Base-by-base conservation (phyloP, 2,797 vertebrate species). In the Bradypodion pumilum region DNA sequence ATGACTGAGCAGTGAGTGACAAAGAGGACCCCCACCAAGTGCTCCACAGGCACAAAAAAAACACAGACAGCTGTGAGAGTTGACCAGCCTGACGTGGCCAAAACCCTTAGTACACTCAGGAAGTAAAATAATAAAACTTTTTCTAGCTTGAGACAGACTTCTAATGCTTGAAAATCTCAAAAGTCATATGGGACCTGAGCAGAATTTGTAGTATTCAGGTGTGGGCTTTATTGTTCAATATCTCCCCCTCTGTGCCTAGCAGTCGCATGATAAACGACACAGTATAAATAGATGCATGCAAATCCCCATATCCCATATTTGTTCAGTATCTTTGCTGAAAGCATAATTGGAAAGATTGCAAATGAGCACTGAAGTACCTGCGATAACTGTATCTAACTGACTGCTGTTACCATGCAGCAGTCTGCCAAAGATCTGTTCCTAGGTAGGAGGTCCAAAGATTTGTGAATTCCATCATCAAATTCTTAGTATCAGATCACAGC, bases 361-460 rank as follows among this genome's bases (percentile, higher is more conserved):
- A 56, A 49, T 35, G 52, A 81, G n/a, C 72, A 46, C 40, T 66
- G 40, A 81, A 80, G 65, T 68, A 60, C 21, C 40, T 75, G 68
- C 63, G 37, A 77, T 83, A 69, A 83, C 60, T 82, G 70, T 35
- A 74, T n/a, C n/a, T n/a, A n/a, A n/a, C n/a, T 59, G 56, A 74
- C 80, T 15, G 16, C 49, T 83, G 74, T 83, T 77, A 77, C 37
- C 65, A 69, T 68, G 63, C 78, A 80, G 62, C 70, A 59, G 35
- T 46, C 63, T 83, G 49, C 37, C 74, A 83, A 68, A 59, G 29
- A 77, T 44, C 82, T 69, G 44, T 35, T 69, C 56, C 82, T 77
- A 69, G 37, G 65, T 83, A 77, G 74, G 63, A 59, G 74, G 44
- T 77, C 37, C 63, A 46, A 2, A 25, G 12, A 0, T 0, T 29